These are phyloP conservation scores for Tychaedon coryphoeus DNA, from an alignment of 2,113 vertebrate species.

Conservation along the genomic window DNA sequence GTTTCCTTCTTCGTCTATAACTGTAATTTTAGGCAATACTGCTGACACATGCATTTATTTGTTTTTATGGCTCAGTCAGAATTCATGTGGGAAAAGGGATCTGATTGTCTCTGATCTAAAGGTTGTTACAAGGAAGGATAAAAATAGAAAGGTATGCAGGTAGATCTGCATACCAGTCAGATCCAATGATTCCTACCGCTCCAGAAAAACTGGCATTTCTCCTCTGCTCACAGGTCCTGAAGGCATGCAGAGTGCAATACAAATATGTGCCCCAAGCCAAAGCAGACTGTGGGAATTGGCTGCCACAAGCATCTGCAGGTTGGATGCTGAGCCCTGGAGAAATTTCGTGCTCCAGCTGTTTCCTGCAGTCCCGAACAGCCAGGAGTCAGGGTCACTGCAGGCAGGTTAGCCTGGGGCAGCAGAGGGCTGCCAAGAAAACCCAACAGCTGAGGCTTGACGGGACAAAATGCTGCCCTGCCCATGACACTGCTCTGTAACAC, in stretches of 20 bases:
- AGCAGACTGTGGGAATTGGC: neutral
- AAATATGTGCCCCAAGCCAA: neutral
- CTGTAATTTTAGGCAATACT: neutral
- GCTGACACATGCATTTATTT: neutral
- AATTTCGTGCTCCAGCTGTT: rapidly evolving
- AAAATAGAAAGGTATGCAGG: neutral
- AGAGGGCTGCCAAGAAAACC: neutral
- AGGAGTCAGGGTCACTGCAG: neutral
- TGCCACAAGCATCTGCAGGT: neutral
- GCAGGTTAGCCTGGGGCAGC: neutral
- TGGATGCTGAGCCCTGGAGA: neutral
- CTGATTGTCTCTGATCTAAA: neutral
- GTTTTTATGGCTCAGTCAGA: neutral
- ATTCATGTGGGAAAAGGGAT: neutral
- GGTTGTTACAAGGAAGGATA: neutral
- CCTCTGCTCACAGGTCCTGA: neutral
- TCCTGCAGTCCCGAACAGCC: neutral
- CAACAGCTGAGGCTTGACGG: rapidly evolving
- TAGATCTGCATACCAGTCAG: neutral
- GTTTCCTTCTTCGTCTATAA: neutral
- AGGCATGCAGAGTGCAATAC: neutral
- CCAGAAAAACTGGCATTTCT: neutral
- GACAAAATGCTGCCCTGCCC: neutral
- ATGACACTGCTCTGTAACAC: rapidly evolving
- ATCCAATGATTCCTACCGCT: neutral